Evolutionary conservation across 2,888 invertebrate species (phyloP), one percentile per base, ranked within the genome.

Genomic region (Cosmorhoe ocellata): DNA sequence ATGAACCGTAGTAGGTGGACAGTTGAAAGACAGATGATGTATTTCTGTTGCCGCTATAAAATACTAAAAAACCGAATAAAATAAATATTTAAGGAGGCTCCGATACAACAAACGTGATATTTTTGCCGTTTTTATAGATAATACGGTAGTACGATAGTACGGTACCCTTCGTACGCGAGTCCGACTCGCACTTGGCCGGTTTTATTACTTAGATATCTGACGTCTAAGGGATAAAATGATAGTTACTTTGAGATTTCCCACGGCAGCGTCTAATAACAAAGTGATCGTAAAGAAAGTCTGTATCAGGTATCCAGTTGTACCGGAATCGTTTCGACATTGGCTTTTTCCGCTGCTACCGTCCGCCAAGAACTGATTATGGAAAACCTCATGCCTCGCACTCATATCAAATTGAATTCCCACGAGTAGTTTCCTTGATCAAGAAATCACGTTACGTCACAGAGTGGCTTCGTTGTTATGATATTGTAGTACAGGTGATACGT

Each of bases 341-440:
- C 76, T 79, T 78, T 82, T 84, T 80, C 83, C 79, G 61, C 49
- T 57, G 68, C 64, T 45, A 36, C 34, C 1, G 24, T 24, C 24
- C 6, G 5, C 58, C 18, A 12, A 38, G 41, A 38, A 27, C 65
- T 68, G 66, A 76, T 78, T 73, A 73, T 74, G 72, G 79, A 81
- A 85, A 86, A 79, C 78, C 71, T 81, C 81, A 78, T 81, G 79
- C 76, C 71, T 81, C 81, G 79, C 82, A 79, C 76, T 80, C 76
- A 72, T 75, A 81, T 76, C 69, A 77, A 76, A 79, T 79, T 76
- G 69, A 64, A 79, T 87, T 88, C 89, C 87, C 88, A 89, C 88
- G 88, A 74, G 69, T 75, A 51, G 47, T 80, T 84, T 82, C 79
- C 77, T 76, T 64, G 67, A 75, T 73, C 69, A 64, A 59, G 71